A percentile compares a stretch with the other conserved stretches of the same genome.
These are phyloP conservation scores for Nycticryphes semicollaris DNA, from an alignment of 2,113 vertebrate species.

Conservation along the genomic window DNA sequence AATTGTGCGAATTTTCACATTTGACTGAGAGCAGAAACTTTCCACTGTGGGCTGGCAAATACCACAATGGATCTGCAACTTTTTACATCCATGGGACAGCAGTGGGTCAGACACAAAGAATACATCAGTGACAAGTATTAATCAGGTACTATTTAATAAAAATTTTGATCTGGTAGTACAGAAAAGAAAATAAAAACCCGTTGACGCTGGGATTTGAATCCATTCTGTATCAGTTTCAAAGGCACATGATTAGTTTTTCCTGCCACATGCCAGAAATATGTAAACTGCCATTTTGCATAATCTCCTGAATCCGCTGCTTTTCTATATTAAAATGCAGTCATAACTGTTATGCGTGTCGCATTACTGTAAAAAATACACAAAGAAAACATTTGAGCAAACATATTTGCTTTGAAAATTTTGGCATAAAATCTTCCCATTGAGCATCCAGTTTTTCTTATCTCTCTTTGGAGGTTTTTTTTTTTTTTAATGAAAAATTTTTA, in stretches of 20 bases:
- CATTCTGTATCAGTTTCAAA: neutral
- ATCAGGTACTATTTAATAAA: neutral
- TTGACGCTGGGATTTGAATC: neutral
- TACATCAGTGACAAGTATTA: neutral
- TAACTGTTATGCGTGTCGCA: neutral
- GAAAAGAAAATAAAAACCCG: neutral
- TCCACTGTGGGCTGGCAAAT: neutral
- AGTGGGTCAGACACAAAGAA: neutral
- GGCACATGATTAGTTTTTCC: neutral
- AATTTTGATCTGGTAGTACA: neutral
- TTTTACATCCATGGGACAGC: neutral
- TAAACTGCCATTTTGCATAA: neutral
- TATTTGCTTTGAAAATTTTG: neutral
- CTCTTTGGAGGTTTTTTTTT: neutral
- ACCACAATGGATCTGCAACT: neutral
- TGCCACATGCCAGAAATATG: neutral
- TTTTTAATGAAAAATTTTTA: neutral
- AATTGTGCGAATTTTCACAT: neutral
- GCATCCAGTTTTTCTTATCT: neutral
- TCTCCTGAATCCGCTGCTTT: neutral
- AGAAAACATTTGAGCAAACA: neutral
- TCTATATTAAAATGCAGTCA: neutral
- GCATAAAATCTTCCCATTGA: neutral
- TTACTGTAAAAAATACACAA: neutral
- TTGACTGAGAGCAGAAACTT: neutral